Evolutionary conservation across 1,140 invertebrate genomes (phyloP).

Genomic region (Nephotettix cincticeps): DNA sequence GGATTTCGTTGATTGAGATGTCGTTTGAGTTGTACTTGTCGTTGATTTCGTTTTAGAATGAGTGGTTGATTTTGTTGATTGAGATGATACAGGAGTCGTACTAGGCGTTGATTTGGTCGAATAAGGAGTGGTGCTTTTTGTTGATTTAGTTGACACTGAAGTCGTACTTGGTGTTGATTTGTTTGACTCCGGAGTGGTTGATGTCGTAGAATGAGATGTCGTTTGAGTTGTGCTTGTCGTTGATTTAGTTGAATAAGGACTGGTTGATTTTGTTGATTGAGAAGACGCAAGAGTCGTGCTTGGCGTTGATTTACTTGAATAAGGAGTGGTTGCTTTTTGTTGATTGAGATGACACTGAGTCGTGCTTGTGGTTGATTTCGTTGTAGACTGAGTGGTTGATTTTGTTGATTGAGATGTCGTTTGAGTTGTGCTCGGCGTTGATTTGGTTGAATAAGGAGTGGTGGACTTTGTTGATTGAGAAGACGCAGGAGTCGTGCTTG

Average conservation of each 20-base stretch:
- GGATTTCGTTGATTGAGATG: background rate
- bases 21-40: background rate
- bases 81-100: background rate
- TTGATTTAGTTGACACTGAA: background rate
- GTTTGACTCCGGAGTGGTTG: background rate
- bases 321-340: background rate
- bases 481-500: background rate
- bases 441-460: background rate
- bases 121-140: no score
- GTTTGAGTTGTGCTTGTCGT: constrained; percentile 2
- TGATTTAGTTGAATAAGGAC: background rate
- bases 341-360: background rate
- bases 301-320: background rate
- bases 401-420: background rate
- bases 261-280: background rate
- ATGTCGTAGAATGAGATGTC: constrained; percentile 2
- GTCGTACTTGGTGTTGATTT: background rate
- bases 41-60: background rate
- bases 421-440: background rate
- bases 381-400: background rate
- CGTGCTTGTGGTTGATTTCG: background rate
- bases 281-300: background rate
- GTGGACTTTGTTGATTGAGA: background rate
- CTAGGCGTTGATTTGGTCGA: constrained; percentile 1
- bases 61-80: constrained; percentile 5